Conservation (phyloP, 2,888 invertebrate species). For the Ectemnius lituratus region DNA sequence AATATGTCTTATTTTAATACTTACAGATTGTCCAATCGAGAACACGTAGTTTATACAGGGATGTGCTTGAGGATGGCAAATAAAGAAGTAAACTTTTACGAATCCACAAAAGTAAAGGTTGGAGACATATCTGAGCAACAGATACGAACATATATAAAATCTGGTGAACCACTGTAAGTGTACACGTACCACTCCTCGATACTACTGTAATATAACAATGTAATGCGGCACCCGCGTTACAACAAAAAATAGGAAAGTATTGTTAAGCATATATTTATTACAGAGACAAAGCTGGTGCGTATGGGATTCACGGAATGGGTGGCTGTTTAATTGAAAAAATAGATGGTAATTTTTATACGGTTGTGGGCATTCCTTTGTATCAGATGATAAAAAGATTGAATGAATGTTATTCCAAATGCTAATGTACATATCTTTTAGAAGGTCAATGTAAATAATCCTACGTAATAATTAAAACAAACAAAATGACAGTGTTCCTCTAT, state of each 20-base stretch:
- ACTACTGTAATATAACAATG: neutral
- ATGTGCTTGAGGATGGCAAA: constrained; percentile 86
- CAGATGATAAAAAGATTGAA: constrained; percentile 67
- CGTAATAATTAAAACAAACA: too few species aligned
- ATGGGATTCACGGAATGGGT: constrained; percentile 92
- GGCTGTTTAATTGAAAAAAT: constrained; percentile 90
- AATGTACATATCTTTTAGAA: constrained; percentile 6
- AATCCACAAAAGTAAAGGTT: constrained; percentile 90
- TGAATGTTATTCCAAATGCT: constrained; percentile 57
- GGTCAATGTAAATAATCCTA: too few species aligned
- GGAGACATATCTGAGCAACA: constrained; percentile 86
- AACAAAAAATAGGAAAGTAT: neutral
- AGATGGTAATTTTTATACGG: constrained; percentile 92
- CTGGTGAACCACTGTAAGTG: constrained; percentile 91
- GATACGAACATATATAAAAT: constrained; percentile 90
- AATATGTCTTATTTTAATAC: neutral
- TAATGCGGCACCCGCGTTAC: too few species aligned
- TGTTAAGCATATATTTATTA: constrained; percentile 55
- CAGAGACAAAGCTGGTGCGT: constrained; percentile 94
- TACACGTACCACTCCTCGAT: neutral
- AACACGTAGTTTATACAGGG: constrained; percentile 93
- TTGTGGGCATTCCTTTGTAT: constrained; percentile 92
- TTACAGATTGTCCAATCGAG: constrained; percentile 85
- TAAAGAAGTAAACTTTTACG: constrained; percentile 85
- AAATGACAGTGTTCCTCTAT: too few species aligned